Evolutionary conservation across 2,888 invertebrate species (phyloP), one percentile per base, ranked within the genome.

Genomic region (Trisateles emortualis): DNA sequence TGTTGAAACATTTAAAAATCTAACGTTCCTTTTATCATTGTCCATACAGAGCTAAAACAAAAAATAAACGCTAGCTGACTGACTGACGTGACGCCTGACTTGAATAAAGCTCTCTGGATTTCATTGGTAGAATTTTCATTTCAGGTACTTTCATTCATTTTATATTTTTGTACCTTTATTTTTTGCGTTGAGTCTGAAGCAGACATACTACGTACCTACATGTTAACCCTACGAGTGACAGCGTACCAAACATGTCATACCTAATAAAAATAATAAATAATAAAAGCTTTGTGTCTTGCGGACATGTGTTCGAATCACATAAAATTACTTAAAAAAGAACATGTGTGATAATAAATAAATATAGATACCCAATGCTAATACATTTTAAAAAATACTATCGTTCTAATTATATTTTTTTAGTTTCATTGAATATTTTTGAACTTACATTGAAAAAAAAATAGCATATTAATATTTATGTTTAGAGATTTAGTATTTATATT

Each of bases 1-100:
- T 10, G 26, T 45, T 32, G 1, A 44, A 16, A 26, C 36, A 24
- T 36, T 47, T 48, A 42, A 46, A 49, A 48, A 42, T 36, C 48
- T 45, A 45, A 47, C 42, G 29, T 42, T 42, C 42, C 19, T 47
- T 52, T 47, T 52, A 42, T 42, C 47, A 42, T 38, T 42, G 42
- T 38, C 48, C 48, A 24, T 43, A 17, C 47, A 38, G 43, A 39
- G 32, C 24, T n/a, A 11, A 30, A 52, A 52, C 14, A 33, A 42
- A 11, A 16, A 41, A 29, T 35, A 51, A 39, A 43, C 3, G 5
- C 8, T 22, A 26, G 3, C 36, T 42, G 38, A 39, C 32, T 43
- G 42, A 52, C 32, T 52, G 53, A 53, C 48, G 53, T 53, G 42
- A 52, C 32, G 47, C 48, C 52, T 19, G 53, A 43, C 47, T 42